Conservation (phyloP, 1,140 invertebrate species). For the Brachystomella parvula region DNA sequence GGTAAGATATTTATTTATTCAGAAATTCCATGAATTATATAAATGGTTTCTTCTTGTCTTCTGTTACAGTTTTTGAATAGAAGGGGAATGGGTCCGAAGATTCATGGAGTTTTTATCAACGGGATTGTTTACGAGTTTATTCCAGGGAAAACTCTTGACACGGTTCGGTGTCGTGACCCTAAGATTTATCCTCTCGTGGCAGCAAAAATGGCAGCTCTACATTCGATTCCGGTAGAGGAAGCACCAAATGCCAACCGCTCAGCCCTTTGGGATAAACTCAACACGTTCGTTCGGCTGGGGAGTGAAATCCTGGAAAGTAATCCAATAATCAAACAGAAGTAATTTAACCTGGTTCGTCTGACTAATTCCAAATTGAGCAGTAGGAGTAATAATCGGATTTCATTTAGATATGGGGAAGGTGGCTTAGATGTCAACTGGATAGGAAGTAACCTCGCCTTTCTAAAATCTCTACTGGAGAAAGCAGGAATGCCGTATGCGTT, state of each 20-base stretch:
- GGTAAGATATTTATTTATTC: conserved; percentile 42
- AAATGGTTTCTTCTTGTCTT: neutral
- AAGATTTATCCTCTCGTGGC: conserved; percentile 68
- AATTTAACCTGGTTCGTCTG: too few relatives aligned
- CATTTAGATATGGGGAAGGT: too few relatives aligned
- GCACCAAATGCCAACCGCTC: conserved; percentile 38
- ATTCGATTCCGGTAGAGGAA: conserved; percentile 47
- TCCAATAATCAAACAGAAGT: too few relatives aligned
- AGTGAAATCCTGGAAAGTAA: conserved; percentile 38
- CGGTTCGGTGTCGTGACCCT: conserved; percentile 58
- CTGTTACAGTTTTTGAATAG: conserved; percentile 59
- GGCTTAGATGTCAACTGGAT: conserved; percentile 7
- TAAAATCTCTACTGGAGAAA: conserved; percentile 55
- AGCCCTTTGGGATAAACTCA: conserved; percentile 61
- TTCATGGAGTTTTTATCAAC: conserved; percentile 89
- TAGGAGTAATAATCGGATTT: too few relatives aligned
- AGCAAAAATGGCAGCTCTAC: conserved; percentile 68
- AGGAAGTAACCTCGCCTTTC: conserved; percentile 51
- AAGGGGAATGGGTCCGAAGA: conserved; percentile 66
- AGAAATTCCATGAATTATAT: neutral
- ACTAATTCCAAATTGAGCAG: too few relatives aligned
- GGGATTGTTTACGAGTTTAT: conserved; percentile 89
- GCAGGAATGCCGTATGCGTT: conserved; percentile 79
- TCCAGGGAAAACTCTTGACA: conserved; percentile 67
- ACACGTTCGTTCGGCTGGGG: conserved; percentile 64